Percentiles rank a stretch among this genome's conserved stretches.
Evolutionary conservation across 2,797 vertebrate species (phyloP).

Genomic region (Tangara arthus): DNA sequence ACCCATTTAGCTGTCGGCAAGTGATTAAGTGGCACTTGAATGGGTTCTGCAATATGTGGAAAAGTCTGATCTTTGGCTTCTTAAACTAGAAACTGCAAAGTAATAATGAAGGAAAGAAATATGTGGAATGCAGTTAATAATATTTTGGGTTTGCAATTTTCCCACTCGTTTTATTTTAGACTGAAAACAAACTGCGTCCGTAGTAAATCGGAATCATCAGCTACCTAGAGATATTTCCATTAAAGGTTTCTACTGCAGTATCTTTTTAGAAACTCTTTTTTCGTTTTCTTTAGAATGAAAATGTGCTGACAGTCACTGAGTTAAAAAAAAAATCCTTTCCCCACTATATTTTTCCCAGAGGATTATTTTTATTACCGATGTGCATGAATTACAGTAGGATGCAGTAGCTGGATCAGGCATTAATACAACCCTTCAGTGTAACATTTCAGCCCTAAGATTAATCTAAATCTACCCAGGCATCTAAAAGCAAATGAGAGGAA

Average conservation of each 20-base stretch:
- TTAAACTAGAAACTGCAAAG: slow-evolving; percentile 14
- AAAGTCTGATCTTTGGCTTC: slow-evolving; percentile 44
- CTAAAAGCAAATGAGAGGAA: slow-evolving; percentile 43
- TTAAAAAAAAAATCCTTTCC: slow-evolving; percentile 17
- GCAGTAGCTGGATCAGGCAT: slow-evolving; percentile 14
- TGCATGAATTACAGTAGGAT: slow-evolving; percentile 37
- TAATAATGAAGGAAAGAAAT: slow-evolving; percentile 9
- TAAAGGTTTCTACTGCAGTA: not conserved
- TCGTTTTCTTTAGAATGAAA: slow-evolving; percentile 12
- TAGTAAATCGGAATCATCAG: not conserved
- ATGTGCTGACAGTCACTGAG: slow-evolving; percentile 1
- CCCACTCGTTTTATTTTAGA: not conserved
- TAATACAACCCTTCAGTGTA: slow-evolving; percentile 26
- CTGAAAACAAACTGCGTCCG: not conserved
- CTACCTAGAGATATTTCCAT: not conserved
- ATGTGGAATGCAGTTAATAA: not conserved
- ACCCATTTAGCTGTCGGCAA: slow-evolving; percentile 32
- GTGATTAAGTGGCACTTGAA: slow-evolving; percentile 56
- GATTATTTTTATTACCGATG: slow-evolving; percentile 52
- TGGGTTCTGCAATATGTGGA: not conserved
- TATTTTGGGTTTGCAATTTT: slow-evolving; percentile 10
- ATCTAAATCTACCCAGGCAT: slow-evolving; percentile 46
- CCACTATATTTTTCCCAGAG: slow-evolving; percentile 15
- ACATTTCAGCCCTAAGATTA: slow-evolving; percentile 26
- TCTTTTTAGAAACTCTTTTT: not conserved